Conservation (phyloP, 2,797 vertebrate genomes). For the Megaceryle alcyon region DNA sequence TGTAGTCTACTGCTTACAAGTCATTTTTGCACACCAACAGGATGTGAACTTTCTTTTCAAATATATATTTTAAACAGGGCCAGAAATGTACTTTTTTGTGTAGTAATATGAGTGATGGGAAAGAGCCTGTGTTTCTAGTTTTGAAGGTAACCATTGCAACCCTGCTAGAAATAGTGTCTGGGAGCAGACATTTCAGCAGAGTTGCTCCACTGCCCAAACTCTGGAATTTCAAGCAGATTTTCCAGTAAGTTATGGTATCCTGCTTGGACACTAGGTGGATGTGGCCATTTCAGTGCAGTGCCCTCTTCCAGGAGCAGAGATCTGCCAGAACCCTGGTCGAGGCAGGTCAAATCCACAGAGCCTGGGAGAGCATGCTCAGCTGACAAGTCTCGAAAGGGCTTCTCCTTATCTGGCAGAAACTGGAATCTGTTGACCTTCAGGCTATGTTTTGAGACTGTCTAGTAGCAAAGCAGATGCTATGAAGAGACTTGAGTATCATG, state of each 20-base stretch:
- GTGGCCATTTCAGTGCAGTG: neutral
- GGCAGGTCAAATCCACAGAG: fast-evolving
- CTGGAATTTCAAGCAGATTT: neutral
- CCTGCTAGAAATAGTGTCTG: neutral
- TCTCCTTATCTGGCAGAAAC: neutral
- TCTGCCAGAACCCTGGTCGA: neutral
- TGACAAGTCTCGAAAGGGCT: neutral
- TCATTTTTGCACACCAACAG: neutral
- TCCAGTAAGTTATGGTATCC: neutral
- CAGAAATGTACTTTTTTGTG: neutral
- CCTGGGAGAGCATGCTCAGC: neutral
- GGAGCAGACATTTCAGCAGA: neutral
- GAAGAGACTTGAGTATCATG: neutral
- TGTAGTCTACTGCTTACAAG: neutral
- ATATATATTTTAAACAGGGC: neutral
- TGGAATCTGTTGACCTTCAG: neutral
- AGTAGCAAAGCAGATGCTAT: neutral
- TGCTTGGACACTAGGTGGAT: neutral
- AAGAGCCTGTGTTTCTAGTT: neutral
- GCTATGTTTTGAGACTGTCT: neutral
- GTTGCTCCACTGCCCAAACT: neutral
- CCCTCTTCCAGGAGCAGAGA: neutral
- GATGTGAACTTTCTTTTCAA: neutral
- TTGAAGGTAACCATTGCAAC: neutral
- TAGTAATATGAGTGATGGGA: neutral